Conservation (phyloP, 2,113 vertebrate genomes). For the Pachypanchax playfairii region DNA sequence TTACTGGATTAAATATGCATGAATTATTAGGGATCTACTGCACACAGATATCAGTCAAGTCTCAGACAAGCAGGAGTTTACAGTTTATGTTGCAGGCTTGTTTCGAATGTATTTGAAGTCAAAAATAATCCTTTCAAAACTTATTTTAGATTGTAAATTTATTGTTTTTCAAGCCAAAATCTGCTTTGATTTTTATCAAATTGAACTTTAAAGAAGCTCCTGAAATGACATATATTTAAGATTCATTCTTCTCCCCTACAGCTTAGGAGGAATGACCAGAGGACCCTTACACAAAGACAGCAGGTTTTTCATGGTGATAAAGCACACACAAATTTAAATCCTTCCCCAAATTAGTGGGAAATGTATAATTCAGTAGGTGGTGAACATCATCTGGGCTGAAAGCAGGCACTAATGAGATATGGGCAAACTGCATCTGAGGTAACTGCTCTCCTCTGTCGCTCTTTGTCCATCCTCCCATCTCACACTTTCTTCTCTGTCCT, state of each 20-base stretch:
- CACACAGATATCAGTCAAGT: constrained; percentile 35
- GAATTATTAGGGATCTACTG: constrained; percentile 36
- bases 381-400: constrained; percentile 66
- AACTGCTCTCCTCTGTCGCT: constrained; percentile 54
- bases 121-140: constrained; percentile 6
- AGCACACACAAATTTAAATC: constrained; percentile 72
- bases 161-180: constrained; percentile 4
- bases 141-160: constrained; percentile 9
- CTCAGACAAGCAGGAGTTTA: neutral
- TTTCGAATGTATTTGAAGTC: too few species aligned
- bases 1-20: constrained; percentile 70
- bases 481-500: constrained; percentile 23
- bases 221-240: constrained; percentile 56
- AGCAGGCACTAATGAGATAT: constrained; percentile 72
- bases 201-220: constrained; percentile 21
- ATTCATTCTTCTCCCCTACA: constrained; percentile 32
- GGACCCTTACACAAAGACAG: constrained; percentile 54
- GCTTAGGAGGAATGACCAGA: constrained; percentile 59
- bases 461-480: constrained; percentile 31
- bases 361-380: constrained; percentile 75
- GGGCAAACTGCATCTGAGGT: constrained; percentile 62
- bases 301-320: constrained; percentile 64
- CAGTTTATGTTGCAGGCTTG: constrained; percentile 13
- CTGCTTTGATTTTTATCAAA: constrained; percentile 3
- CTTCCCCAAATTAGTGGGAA: constrained; percentile 70